Conservation (phyloP, 2,888 invertebrate genomes). For the Hirtodrosophila histrioides region DNA sequence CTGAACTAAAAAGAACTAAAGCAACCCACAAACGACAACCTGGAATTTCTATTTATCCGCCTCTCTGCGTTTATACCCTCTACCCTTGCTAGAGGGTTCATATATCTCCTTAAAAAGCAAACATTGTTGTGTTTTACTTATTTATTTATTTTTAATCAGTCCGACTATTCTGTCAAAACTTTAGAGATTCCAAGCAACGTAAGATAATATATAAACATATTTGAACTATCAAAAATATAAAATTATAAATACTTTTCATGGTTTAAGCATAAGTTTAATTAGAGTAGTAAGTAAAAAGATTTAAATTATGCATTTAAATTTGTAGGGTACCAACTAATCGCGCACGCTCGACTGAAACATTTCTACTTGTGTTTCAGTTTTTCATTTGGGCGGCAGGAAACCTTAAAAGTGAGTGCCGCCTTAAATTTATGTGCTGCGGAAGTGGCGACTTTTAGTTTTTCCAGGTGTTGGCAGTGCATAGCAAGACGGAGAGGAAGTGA, state of each 20-base stretch:
- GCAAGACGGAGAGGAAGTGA: background rate
- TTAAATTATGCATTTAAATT: background rate
- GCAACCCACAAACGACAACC: conserved; percentile 13
- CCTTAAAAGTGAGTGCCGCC: conserved; percentile 58
- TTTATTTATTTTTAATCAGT: too few species aligned
- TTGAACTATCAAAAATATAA: too few species aligned
- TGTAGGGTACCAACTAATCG: conserved; percentile 4
- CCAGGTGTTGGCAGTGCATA: conserved; percentile 56
- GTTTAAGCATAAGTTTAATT: too few species aligned
- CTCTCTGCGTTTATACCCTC: conserved; percentile 3
- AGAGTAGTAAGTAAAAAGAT: too few species aligned
- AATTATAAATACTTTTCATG: too few species aligned
- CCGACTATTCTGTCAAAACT: too few species aligned
- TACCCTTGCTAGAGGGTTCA: too few species aligned
- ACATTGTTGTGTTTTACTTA: too few species aligned
- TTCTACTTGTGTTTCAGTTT: conserved; percentile 8
- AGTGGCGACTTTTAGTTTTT: conserved; percentile 66
- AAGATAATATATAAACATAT: too few species aligned
- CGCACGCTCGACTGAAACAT: background rate
- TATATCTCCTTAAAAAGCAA: too few species aligned
- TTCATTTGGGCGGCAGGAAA: conserved; percentile 35
- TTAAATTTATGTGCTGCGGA: conserved; percentile 72
- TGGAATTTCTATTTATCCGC: conserved; percentile 27
- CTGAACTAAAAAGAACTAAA: conserved; percentile 5
- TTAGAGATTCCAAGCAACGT: too few species aligned